Evolutionary conservation across 2,113 vertebrate genomes (phyloP), one percentile per base, ranked within the genome.

Genomic region (Chlamydotis undulata): DNA sequence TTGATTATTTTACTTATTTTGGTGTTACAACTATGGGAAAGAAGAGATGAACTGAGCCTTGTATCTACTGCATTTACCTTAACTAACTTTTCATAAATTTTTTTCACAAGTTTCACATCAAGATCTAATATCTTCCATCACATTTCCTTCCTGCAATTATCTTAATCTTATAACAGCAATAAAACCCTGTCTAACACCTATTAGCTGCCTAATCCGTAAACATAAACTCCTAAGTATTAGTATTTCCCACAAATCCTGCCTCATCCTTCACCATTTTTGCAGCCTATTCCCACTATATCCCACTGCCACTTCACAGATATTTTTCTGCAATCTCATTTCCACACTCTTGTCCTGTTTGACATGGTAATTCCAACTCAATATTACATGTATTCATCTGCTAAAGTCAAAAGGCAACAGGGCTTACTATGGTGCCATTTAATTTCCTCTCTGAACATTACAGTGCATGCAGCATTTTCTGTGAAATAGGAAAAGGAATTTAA

Each of bases 111-210:
- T 39, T 79, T 76, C 10, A 3, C 23, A 77, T 57, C 39, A 8
- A 78, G 8, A 71, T 61, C 55, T 74, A 53, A 77, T 90, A 22
- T 83, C 53, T 79, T 85, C 57, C 50, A 87, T 73, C 39, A 61
- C 19, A 26, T 69, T 76, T 97, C 45, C 89, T 83, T 88, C 63
- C 57, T 70, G 70, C 41, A 89, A 91, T 88, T 78, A 85, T n/a
- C 73, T 50, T 75, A 21, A 56, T 49, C 31, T 65, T 83, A 3
- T 7, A 74, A 56, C 13, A 90, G 63, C 18, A 68, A 83, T 52
- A 95, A 90, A 94, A 63, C 14, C 8, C 14, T 35, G 35, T 35
- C 35, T 63, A 69, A 91, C 7, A 76, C 4, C 43, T 69, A 56
- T 37, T 49, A 93, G 73, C 35, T 71, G 43, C 43, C 87, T 87